Conservation (phyloP, 2,888 invertebrate species). For the Hymenopus coronatus region DNA sequence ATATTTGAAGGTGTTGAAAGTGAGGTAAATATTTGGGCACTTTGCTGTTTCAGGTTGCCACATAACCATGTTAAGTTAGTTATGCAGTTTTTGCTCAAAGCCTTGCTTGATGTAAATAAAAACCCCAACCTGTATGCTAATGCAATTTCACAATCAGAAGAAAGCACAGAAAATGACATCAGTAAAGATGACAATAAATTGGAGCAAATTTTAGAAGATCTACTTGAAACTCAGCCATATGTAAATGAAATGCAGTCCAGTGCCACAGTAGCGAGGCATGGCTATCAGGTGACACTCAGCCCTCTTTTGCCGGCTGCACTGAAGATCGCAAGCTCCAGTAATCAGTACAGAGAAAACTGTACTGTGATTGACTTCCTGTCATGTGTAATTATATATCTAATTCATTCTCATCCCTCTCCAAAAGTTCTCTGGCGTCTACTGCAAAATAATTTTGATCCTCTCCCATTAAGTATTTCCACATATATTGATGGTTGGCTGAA, state of each 20-base stretch:
- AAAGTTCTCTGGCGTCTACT: conserved; percentile 2
- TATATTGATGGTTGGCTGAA: conserved; percentile 11
- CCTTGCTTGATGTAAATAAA: background rate
- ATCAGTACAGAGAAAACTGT: background rate
- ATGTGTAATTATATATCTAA: conserved; percentile 17
- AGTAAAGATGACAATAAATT: background rate
- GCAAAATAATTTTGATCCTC: background rate
- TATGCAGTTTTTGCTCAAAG: background rate
- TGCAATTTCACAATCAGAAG: background rate
- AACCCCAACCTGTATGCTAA: background rate
- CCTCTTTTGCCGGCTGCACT: conserved; percentile 18
- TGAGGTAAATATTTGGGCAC: conserved; percentile 68
- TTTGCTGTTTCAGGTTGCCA: conserved; percentile 44
- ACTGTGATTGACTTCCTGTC: conserved; percentile 10
- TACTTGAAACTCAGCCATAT: background rate
- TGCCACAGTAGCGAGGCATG: background rate
- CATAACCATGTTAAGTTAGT: background rate
- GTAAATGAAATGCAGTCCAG: background rate
- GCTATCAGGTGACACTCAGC: background rate
- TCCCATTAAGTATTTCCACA: background rate
- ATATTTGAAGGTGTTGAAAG: conserved; percentile 62
- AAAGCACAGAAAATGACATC: background rate
- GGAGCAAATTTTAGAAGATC: conserved; percentile 1
- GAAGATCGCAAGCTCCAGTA: background rate
- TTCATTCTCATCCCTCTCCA: conserved; percentile 11